phyloP scores from a whole-genome alignment of 1,140 invertebrate species.

The Myzus persicae region DNA sequence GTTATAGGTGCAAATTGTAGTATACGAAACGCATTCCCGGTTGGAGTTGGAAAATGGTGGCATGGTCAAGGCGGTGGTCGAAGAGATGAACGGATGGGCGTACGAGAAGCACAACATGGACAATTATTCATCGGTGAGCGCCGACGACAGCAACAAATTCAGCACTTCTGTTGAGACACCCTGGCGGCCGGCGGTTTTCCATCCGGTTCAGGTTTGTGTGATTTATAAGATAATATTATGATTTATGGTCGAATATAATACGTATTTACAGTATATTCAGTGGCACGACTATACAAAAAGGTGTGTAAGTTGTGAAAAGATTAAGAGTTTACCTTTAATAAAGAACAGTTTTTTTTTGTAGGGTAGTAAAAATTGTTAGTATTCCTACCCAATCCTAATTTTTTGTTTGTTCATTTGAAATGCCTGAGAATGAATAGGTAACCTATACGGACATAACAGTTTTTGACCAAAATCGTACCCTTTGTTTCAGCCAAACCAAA shows the following conservation, averaged over 20 bases:
- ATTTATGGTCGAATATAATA: background rate
- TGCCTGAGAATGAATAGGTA: too few species aligned
- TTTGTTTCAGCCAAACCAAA: too few species aligned
- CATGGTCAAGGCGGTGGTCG: conserved; percentile 70
- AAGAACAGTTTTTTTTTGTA: background rate
- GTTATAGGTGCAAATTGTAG: conserved; percentile 71
- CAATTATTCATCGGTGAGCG: background rate
- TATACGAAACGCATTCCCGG: conserved; percentile 77
- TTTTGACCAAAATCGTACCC: too few species aligned
- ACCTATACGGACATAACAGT: too few species aligned
- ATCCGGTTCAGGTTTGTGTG: conserved; percentile 36
- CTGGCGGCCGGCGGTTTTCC: conserved; percentile 29
- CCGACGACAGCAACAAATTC: conserved; percentile 31
- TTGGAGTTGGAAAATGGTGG: conserved; percentile 73
- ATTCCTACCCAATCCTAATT: too few species aligned
- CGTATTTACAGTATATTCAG: background rate
- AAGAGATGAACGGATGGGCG: conserved; percentile 71
- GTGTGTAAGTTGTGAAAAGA: too few species aligned
- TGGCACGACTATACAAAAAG: too few species aligned
- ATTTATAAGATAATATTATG: background rate
- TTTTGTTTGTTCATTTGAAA: too few species aligned
- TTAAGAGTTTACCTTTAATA: background rate
- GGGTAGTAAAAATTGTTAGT: background rate
- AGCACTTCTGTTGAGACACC: conserved; percentile 44
- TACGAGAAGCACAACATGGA: conserved; percentile 68